A percentile compares a stretch with the other conserved stretches of the same genome.
phyloP scores from a whole-genome alignment of 2,888 invertebrate species.

The Epinotia brunnichana region DNA sequence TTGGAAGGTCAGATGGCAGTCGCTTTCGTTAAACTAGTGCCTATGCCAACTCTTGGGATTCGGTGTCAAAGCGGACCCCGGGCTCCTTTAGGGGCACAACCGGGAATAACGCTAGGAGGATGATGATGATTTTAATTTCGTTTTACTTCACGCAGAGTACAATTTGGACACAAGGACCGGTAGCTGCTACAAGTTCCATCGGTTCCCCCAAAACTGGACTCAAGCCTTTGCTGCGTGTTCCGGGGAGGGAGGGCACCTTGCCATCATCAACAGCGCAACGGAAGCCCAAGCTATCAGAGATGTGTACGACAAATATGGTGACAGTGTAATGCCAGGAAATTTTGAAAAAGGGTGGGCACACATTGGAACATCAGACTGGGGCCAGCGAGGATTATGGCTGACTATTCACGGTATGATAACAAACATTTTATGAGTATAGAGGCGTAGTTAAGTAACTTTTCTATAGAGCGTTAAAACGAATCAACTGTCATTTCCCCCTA shows the following conservation, averaged over 20 bases:
- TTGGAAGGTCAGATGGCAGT: too few relatives aligned
- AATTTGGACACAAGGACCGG: conserved; percentile 23
- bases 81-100: too few relatives aligned
- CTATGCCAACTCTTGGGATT: too few relatives aligned
- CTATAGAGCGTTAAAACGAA: too few relatives aligned
- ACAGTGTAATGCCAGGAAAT: conserved; percentile 44
- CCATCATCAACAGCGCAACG: conserved; percentile 59
- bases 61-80: too few relatives aligned
- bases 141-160: conserved; percentile 13
- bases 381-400: conserved; percentile 54
- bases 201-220: conserved; percentile 55
- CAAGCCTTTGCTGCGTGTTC: conserved; percentile 61
- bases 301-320: conserved; percentile 52
- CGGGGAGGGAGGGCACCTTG: conserved; percentile 62
- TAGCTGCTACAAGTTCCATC: conserved; percentile 41
- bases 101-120: too few relatives aligned
- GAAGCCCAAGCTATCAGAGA: conserved; percentile 55
- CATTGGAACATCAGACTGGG: conserved; percentile 58
- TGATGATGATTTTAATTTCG: neutral
- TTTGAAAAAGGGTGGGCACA: conserved; percentile 51
- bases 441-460: too few relatives aligned
- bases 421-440: too few relatives aligned
- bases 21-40: too few relatives aligned
- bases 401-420: conserved; percentile 55
- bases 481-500: too few relatives aligned